These are phyloP conservation scores for Hippasteria phrygiana DNA, from an alignment of 53 echinoderm and acorn worm species.

Conservation along the genomic window DNA sequence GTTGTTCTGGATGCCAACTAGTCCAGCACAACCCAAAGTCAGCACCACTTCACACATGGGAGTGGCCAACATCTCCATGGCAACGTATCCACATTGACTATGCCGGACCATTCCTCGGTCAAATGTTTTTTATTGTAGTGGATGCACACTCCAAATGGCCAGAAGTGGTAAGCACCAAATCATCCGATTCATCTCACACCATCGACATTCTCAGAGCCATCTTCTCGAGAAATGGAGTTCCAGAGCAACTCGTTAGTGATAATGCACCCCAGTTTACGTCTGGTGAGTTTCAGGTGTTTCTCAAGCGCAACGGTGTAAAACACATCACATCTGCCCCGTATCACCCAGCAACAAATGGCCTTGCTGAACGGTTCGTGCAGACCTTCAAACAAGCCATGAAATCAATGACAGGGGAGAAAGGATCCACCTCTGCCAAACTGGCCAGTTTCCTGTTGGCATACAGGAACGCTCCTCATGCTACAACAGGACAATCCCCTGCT, in stretches of 20 bases:
- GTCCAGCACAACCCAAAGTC: constrained; percentile 27
- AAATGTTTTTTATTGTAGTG: constrained; percentile 63
- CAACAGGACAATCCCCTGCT: constrained; percentile 56
- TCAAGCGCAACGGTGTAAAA: constrained; percentile 28
- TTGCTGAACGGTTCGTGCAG: constrained; percentile 44
- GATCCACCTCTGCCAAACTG: constrained; percentile 23
- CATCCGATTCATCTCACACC: not conserved
- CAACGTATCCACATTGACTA: constrained; percentile 69
- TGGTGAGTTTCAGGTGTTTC: constrained; percentile 38
- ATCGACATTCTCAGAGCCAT: not conserved
- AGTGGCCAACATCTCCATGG: no score
- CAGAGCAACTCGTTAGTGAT: constrained; percentile 13
- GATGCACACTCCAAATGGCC: constrained; percentile 73
- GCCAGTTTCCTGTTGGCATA: constrained; percentile 32
- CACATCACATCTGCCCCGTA: constrained; percentile 44
- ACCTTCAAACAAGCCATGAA: constrained; percentile 49
- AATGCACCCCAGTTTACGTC: constrained; percentile 11
- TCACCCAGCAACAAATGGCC: constrained; percentile 55
- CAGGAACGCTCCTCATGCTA: constrained; percentile 56
- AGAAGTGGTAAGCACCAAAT: constrained; percentile 16
- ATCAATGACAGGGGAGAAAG: constrained; percentile 21
- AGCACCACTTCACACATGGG: constrained; percentile 67
- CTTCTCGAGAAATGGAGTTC: not conserved
- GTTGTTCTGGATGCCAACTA: constrained; percentile 53
- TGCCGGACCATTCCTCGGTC: constrained; percentile 64